Evolutionary conservation across 64 coral and sea anemone genomes (phyloP).

Genomic region (Montipora foliosa): DNA sequence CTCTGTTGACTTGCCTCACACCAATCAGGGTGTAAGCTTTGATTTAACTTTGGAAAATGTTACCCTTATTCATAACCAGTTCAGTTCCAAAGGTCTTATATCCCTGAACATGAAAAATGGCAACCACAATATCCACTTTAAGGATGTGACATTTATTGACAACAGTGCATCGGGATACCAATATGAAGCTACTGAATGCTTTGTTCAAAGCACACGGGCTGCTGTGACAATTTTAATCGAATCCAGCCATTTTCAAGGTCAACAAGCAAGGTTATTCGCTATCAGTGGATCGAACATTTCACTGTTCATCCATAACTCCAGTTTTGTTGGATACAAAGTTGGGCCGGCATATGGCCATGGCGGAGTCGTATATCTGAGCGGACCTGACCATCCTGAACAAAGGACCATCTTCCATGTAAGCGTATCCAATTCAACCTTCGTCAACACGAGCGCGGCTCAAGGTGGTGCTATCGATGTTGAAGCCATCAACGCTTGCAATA

Average conservation of each 20-base stretch:
- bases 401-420: background rate
- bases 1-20: background rate
- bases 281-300: conserved; percentile 10
- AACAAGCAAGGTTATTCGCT: background rate
- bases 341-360: background rate
- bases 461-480: background rate
- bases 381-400: background rate
- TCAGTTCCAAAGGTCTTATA: conserved; percentile 9
- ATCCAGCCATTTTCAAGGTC: background rate
- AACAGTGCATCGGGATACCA: background rate
- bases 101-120: background rate
- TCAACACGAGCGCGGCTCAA: background rate
- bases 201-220: background rate
- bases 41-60: conserved; percentile 39
- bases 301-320: conserved; percentile 18
- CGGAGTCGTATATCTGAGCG: background rate
- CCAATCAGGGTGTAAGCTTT: background rate
- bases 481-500: background rate
- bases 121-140: background rate
- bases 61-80: background rate
- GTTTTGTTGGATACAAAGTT: conserved; percentile 24
- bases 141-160: conserved; percentile 5
- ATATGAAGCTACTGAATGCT: background rate
- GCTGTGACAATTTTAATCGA: background rate
- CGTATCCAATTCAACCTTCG: conserved; percentile 8